Conservation (phyloP, 2,113 vertebrate genomes). For the Gulo gulo region DNA sequence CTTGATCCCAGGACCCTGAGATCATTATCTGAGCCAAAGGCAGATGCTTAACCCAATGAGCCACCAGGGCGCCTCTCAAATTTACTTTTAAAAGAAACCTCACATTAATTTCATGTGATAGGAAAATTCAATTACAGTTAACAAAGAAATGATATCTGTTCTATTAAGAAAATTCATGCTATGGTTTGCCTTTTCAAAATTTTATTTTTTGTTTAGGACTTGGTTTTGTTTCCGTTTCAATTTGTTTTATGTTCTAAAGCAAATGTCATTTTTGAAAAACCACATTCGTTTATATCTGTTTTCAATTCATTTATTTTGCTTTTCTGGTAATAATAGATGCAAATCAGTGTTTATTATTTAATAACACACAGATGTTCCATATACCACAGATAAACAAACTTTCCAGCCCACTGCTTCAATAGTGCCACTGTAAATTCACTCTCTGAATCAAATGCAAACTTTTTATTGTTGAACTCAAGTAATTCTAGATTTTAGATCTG, state of each 20-base stretch:
- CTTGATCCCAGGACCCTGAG: too few species aligned
- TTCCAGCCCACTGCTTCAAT: neutral
- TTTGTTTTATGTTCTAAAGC: neutral
- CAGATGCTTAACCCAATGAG: too few species aligned
- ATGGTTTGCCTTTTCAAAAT: neutral
- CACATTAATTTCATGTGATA: neutral
- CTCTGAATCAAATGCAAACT: neutral
- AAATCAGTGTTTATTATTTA: slow-evolving; percentile 30
- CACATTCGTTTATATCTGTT: slow-evolving; percentile 25
- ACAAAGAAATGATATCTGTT: neutral
- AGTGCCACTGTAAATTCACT: neutral
- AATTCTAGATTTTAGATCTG: neutral
- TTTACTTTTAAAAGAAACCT: neutral
- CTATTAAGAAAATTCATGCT: neutral
- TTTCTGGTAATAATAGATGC: neutral
- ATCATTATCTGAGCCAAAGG: too few species aligned
- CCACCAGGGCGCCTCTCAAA: neutral
- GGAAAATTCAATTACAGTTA: neutral
- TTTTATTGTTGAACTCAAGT: neutral
- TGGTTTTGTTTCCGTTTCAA: slow-evolving; percentile 18
- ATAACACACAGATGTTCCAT: neutral
- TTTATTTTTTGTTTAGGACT: neutral
- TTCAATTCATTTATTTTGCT: slow-evolving; percentile 8
- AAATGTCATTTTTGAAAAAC: neutral
- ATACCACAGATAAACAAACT: neutral